Base-by-base conservation (phyloP, 2,888 invertebrate species). In the Pseudococcus viburni region DNA sequence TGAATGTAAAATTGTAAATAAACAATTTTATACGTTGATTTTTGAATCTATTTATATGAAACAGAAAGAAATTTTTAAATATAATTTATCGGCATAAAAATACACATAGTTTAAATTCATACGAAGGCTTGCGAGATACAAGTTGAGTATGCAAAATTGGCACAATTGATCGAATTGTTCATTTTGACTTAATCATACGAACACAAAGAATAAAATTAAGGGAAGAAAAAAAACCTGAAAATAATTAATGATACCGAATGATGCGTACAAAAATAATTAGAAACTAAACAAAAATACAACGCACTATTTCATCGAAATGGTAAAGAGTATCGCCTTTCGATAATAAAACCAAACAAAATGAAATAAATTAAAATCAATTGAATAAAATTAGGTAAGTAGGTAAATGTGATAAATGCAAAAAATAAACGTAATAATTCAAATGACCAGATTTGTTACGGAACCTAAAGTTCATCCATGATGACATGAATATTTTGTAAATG, bases 401-500 rank as follows among this genome's bases (percentile, higher is more conserved):
- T 68, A 68, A 26, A 26, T 1, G 19, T 68, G 19, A 73, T 83
- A 83, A 83, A 83, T 83, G 80, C 80, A 46, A 42, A 46, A n/a
- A 11, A 64, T 9, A 64, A 46, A 83, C 80, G 33, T 17, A 46
- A 46, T 83, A 22, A 64, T 22, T 8, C 11, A 64, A 83, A 83
- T 46, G 80, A 83, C 80, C 80, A 83, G 80, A 83, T 83, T 73
- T 73, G 33, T 73, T 33, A 33, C 33, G 46, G 46, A 19, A 46
- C 22, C 89, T 90, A 96, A 90, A 97, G 94, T 91, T 97, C 97
- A 91, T 97, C 97, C 89, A 94, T 93, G 90, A 96, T 95, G 89
- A 93, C 93, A 91, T 96, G 95, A 87, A 96, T 95, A 90, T 96
- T 95, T 90, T 96, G 94, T 89, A 97, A 93, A 91, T 97, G 96